These are phyloP conservation scores for Sebastes oblongus DNA, from an alignment of 2,797 vertebrate genomes.

Conservation along the genomic window DNA sequence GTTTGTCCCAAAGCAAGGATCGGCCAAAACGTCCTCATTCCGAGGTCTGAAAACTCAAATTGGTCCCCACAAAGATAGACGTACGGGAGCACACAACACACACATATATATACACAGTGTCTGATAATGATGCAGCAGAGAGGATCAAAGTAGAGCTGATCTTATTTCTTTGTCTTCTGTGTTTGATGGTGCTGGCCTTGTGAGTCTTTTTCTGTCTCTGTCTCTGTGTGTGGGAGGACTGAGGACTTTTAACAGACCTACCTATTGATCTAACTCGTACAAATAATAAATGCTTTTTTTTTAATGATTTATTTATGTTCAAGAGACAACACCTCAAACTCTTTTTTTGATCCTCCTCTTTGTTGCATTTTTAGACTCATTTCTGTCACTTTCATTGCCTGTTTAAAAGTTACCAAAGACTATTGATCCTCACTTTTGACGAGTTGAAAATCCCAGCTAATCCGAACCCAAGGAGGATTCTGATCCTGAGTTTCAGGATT, in stretches of 20 bases:
- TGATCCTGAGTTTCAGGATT: not conserved
- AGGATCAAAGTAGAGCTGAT: constrained; percentile 9
- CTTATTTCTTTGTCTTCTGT: not conserved
- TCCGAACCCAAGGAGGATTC: not conserved
- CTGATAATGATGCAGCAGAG: not conserved
- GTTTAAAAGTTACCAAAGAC: not conserved
- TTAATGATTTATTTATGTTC: not conserved
- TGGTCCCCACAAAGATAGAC: not conserved
- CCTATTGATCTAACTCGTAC: not conserved
- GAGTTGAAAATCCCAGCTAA: not conserved
- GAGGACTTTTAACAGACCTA: not conserved
- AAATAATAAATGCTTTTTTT: not conserved
- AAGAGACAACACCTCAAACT: not conserved
- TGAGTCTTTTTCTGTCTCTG: not conserved
- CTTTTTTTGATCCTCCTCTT: not conserved
- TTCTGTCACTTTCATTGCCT: not conserved
- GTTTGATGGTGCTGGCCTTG: constrained; percentile 7
- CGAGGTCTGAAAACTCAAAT: not conserved
- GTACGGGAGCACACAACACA: not conserved
- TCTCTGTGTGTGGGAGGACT: not conserved
- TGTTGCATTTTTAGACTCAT: not conserved
- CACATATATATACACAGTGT: not conserved
- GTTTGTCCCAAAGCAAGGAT: not conserved
- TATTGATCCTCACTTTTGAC: not conserved
- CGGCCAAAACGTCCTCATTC: not conserved